phyloP scores from a whole-genome alignment of 2,113 vertebrate genomes.

The Solea senegalensis region DNA sequence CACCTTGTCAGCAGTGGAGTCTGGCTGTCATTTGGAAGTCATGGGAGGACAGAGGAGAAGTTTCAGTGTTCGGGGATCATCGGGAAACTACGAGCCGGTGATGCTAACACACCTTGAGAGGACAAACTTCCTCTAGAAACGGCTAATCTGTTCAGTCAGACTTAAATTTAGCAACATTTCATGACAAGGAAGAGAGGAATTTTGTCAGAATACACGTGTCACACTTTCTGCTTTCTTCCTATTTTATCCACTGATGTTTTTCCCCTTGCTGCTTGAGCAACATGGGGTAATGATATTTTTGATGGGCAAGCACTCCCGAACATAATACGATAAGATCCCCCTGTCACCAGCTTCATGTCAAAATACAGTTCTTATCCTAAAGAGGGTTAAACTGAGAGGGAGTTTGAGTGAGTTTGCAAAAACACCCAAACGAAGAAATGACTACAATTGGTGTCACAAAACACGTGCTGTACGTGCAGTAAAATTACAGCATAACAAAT shows the following conservation, averaged over 20 bases:
- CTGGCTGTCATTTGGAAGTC: conserved; percentile 29
- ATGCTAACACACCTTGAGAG: conserved; percentile 70
- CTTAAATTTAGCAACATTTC: conserved; percentile 71
- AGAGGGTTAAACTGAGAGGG: conserved; percentile 31
- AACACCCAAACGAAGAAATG: conserved; percentile 42
- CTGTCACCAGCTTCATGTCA: conserved; percentile 61
- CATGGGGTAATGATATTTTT: conserved; percentile 60
- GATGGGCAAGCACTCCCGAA: conserved; percentile 33
- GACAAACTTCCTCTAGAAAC: conserved; percentile 44
- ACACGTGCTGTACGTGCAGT: conserved; percentile 11
- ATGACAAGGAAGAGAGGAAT: conserved; percentile 31
- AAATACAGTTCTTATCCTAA: conserved; percentile 45
- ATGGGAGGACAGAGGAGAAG: conserved; percentile 5
- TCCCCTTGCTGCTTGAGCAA: conserved; percentile 64
- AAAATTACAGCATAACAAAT: conserved; percentile 53
- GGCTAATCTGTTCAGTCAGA: conserved; percentile 68
- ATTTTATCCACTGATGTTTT: conserved; percentile 52
- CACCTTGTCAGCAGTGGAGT: conserved; percentile 23
- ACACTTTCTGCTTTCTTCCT: conserved; percentile 41
- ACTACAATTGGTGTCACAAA: conserved; percentile 23
- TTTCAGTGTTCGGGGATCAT: conserved; percentile 38
- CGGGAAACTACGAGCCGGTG: conserved; percentile 49
- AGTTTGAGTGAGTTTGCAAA: conserved; percentile 29
- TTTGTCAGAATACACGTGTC: conserved; percentile 75
- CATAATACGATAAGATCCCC: conserved; percentile 43